phyloP scores from a whole-genome alignment of 1,140 invertebrate species.

The Eulimnadia texana region DNA sequence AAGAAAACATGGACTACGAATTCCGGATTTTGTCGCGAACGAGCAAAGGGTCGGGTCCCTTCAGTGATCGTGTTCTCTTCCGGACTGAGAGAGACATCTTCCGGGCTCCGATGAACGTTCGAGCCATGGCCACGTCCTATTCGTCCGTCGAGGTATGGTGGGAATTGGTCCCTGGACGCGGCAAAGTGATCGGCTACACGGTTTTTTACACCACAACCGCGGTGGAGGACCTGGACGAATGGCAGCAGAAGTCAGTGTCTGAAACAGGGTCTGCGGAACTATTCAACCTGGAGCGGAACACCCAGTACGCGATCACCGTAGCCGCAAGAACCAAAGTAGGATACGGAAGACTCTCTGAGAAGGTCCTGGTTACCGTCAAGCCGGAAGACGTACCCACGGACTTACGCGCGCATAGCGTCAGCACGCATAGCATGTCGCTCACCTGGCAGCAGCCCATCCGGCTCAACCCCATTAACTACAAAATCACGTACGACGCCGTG shows the following conservation, averaged over 20 bases:
- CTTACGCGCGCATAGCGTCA: slow-evolving; percentile 68
- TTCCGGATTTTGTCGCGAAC: slow-evolving; percentile 88
- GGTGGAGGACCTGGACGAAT: slow-evolving; percentile 79
- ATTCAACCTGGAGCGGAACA: slow-evolving; percentile 74
- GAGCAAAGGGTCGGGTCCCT: slow-evolving; percentile 71
- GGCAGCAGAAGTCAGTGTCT: slow-evolving; percentile 69
- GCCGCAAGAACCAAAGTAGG: slow-evolving; percentile 60
- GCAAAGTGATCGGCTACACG: slow-evolving; percentile 71
- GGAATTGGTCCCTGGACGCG: slow-evolving; percentile 76
- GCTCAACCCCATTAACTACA: slow-evolving; percentile 75
- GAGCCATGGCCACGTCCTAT: slow-evolving; percentile 80
- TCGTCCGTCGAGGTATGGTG: slow-evolving; percentile 56
- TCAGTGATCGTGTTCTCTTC: slow-evolving; percentile 66
- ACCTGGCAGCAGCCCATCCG: slow-evolving; percentile 85
- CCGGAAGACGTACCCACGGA: slow-evolving; percentile 81
- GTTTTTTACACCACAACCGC: slow-evolving; percentile 86
- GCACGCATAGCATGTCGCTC: slow-evolving; percentile 75
- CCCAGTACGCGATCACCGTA: slow-evolving; percentile 83
- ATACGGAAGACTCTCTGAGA: slow-evolving; percentile 39
- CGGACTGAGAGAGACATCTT: slow-evolving; percentile 79
- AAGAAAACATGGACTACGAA: slow-evolving; percentile 91
- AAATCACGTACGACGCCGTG: slow-evolving; percentile 79
- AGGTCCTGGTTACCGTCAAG: slow-evolving; percentile 69
- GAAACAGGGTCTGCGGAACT: slow-evolving; percentile 80
- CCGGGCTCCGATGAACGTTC: slow-evolving; percentile 73